Evolutionary conservation across 2,888 invertebrate species (phyloP), one percentile per base, ranked within the genome.

Genomic region (Drosophila nigritarsus): DNA sequence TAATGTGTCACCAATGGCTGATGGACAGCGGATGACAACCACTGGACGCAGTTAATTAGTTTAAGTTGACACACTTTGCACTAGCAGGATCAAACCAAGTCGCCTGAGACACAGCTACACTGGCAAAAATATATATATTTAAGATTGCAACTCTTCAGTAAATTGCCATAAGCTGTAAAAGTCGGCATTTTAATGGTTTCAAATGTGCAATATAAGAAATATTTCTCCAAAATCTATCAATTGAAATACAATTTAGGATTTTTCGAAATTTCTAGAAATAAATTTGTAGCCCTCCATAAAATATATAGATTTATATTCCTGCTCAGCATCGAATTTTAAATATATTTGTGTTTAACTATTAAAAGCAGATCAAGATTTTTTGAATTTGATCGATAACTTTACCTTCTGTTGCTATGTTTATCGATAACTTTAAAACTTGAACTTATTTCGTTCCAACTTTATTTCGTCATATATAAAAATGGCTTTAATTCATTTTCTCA

Each of bases 1-100:
- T 89, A 82, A 87, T 78, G 54, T 66, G 64, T 65, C 75, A 69
- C 56, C 62, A 69, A 48, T 65, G 60, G 38, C 32, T 34, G 38
- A 34, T 29, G 42, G 29, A 32, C 62, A 36, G 24, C 24, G 15
- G 45, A 24, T 45, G 45, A 8, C 45, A 45, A 24, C 20, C 45
- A 15, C 45, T 45, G 45, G 45, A 24, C 24, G 24, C 45, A 45
- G 45, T 24, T 45, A 45, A 45, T 45, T 45, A 45, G 45, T 45
- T 24, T 45, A 45, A 45, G 45, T 45, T 45, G 45, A 45, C 45
- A 45, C 45, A 24, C 24, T 15, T 24, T 45, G 8, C 45, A 24
- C 45, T 24, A 3, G 15, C 45, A 4, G 7, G 13, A 15, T 24
- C 45, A 45, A 24, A 24, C 3, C 2, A 45, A 8, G 20, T 15